A percentile compares a stretch with the other conserved stretches of the same genome.
Evolutionary conservation across 2,113 vertebrate genomes (phyloP).

Genomic region (Neogobius melanostomus): DNA sequence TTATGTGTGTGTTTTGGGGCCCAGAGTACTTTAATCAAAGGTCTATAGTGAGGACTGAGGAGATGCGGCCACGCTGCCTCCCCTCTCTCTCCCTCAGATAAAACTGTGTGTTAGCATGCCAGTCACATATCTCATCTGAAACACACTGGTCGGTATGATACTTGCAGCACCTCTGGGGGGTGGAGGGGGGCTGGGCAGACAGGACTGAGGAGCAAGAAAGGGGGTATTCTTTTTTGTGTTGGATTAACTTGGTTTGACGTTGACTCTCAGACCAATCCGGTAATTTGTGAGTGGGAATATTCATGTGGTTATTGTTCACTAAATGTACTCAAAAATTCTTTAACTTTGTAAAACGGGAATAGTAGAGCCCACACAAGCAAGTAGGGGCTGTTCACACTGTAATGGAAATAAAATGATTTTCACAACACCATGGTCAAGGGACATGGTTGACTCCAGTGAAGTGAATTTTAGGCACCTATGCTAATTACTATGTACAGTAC

Average conservation of each 20-base stretch:
- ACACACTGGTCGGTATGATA: conserved; percentile 65
- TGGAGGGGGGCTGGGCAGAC: conserved; percentile 23
- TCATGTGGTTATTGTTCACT: not conserved
- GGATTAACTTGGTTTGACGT: not conserved
- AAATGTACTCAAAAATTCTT: too few relatives aligned
- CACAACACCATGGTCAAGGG: too few relatives aligned
- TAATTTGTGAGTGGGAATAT: not conserved
- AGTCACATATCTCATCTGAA: conserved; percentile 83
- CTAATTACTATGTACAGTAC: too few relatives aligned
- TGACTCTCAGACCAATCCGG: not conserved
- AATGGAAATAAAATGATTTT: too few relatives aligned
- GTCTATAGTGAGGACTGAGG: conserved; percentile 58
- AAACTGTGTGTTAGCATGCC: conserved; percentile 80
- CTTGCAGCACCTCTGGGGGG: conserved; percentile 59
- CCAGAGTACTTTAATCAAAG: conserved; percentile 78
- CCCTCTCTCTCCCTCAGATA: conserved; percentile 68
- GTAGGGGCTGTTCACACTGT: too few relatives aligned
- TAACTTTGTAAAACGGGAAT: too few relatives aligned
- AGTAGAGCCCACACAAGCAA: too few relatives aligned
- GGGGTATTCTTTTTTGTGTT: not conserved
- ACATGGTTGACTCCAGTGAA: too few relatives aligned
- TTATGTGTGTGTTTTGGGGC: conserved; percentile 44
- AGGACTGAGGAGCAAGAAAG: conserved; percentile 15
- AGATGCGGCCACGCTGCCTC: conserved; percentile 54
- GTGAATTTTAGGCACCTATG: too few relatives aligned